Percentiles rank a stretch among this genome's conserved stretches.
phyloP scores from a whole-genome alignment of 2,113 vertebrate genomes.

The Thunnus maccoyii region DNA sequence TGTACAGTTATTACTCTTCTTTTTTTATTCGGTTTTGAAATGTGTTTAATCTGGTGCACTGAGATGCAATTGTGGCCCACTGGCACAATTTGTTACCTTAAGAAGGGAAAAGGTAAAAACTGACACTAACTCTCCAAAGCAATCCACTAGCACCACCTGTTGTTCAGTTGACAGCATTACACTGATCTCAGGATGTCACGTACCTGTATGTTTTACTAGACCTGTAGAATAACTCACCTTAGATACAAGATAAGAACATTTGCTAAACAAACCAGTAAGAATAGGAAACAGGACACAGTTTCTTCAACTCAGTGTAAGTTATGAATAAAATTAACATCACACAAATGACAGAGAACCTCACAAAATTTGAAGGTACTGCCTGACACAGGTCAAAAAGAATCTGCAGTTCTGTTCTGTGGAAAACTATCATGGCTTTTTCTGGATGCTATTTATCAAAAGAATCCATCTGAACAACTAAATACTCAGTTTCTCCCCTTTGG shows the following conservation, averaged over 20 bases:
- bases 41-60: background rate
- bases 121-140: too few species aligned
- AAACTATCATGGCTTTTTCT: too few species aligned
- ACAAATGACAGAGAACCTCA: background rate
- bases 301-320: too few species aligned
- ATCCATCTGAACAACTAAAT: background rate
- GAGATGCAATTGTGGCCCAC: background rate
- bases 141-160: conserved; percentile 77
- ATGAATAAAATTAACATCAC: too few species aligned
- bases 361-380: background rate
- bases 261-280: too few species aligned
- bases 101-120: background rate
- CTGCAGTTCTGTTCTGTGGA: too few species aligned
- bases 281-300: too few species aligned
- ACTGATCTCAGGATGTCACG: background rate
- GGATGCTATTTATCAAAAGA: too few species aligned
- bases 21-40: background rate
- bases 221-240: background rate
- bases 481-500: background rate
- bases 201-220: background rate
- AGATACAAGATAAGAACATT: background rate
- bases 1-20: background rate
- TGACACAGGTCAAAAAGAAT: too few species aligned
- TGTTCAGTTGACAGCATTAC: conserved; percentile 58
- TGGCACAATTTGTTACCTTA: background rate